Base-by-base conservation (phyloP, 2,888 invertebrate genomes). In the Crioceris asparagi region DNA sequence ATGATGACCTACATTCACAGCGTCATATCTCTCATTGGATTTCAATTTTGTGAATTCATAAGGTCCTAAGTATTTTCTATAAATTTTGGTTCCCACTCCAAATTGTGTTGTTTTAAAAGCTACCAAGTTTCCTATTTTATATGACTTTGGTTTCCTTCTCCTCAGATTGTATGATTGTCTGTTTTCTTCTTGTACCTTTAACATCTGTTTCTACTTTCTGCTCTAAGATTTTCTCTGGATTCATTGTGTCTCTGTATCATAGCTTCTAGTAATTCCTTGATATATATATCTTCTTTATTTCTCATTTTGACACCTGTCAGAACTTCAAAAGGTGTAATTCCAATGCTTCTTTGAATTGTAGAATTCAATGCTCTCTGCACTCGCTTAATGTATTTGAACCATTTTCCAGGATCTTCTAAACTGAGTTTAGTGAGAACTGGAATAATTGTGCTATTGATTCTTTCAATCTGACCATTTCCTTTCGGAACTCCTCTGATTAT, bases 51-150 rank as follows among this genome's bases (percentile, higher is more conserved):
- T 17, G 25, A 41, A 12, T 26, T 39, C 36, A 17, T 45, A 45
- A 4, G 60, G 58, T 1, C 60, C 62, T 8, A 61, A 38, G 37
- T 48, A 60, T 40, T 59, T 60, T 2, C 47, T 32, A 16, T 50
- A 40, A 2, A 61, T 32, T 40, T 62, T 62, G 7, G 56, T 29
- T 2, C 56, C 59, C 11, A 50, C 43, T 3, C 55, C 57, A 40
- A 55, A 56, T 36, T 62, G 58, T 1, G 59, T 60, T 14, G 55
- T 41, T 40, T 60, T 54, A 11, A 60, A 59, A 3, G 57, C 58
- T 2, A 60, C 57, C 15, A 52, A 18, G 25, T 54, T 49, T 12
- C 44, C 48, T 12, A 40, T 36, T 21, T 42, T 29, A 29, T 55
- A 55, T 18, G 29, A 31, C 15, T 4, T 41, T 2, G 52, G 40